Evolutionary conservation across 1,140 invertebrate species (phyloP), one percentile per base, ranked within the genome.

Genomic region (Stegodyphus mimosarum): DNA sequence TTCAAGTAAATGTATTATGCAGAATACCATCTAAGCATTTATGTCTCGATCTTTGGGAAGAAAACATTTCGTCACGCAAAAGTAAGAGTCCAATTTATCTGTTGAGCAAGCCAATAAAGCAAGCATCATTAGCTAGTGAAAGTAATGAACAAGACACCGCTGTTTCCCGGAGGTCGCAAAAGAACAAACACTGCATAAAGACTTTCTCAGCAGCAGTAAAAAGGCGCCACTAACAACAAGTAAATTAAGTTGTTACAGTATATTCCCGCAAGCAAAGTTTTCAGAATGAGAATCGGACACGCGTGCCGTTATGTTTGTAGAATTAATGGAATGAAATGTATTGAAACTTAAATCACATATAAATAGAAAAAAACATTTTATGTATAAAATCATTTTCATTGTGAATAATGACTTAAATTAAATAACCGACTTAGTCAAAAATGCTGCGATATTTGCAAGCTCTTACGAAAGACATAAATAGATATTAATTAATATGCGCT

Each of bases 81-180:
- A 53, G 64, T 53, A 33, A 66, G 77, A 79, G 67, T 48, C 70
- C 78, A 81, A 81, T 81, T 81, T 81, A 81, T 81, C 70, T 81
- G 78, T 63, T 81, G 53, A 69, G 51, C 77, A 51, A 79, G 77
- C 69, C 77, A 81, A 81, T 81, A 69, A 72, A 72, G 67, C 78
- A 81, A 72, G 78, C 67, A 72, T 81, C 78, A 81, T 81, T 81
- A 81, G 78, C 70, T 66, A 33, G 33, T 60, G 70, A 81, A 72
- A 81, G 78, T 81, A 81, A 81, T 79, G 77, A 70, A 79, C 64
- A 79, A 51, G 77, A 66, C 66, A 70, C 77, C 77, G 53, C 63
- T 63, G 18, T 33, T 77, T 49, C 74, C 63, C 60, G 50, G 77
- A 33, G 77, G 66, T 79, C 77, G 77, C 70, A 79, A 79, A 33